These are phyloP conservation scores for Eufriesea mexicana DNA, from an alignment of 1,140 invertebrate genomes.

Conservation along the genomic window DNA sequence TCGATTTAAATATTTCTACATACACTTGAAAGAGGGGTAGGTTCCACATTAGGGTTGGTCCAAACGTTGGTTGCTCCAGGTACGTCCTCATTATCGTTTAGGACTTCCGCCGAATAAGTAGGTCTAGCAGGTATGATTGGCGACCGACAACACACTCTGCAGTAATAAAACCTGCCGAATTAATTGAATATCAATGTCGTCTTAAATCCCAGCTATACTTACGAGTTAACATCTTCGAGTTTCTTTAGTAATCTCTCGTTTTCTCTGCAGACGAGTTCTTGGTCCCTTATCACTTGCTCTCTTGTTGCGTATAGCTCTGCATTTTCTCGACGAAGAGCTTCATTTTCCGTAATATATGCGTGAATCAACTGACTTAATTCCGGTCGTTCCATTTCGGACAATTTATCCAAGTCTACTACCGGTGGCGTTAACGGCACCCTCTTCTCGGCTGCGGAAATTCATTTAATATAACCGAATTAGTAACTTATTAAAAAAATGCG, in stretches of 20 bases:
- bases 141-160: conserved; percentile 88
- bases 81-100: conserved; percentile 79
- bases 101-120: conserved; percentile 86
- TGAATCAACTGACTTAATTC: conserved; percentile 89
- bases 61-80: conserved; percentile 85
- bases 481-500: too few species aligned
- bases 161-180: conserved; percentile 37
- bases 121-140: conserved; percentile 89
- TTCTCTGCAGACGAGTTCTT: conserved; percentile 94
- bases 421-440: conserved; percentile 79
- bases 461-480: background rate
- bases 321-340: conserved; percentile 92
- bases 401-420: conserved; percentile 87
- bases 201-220: conserved; percentile 77
- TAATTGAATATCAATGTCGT: conserved; percentile 20
- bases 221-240: conserved; percentile 93
- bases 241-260: conserved; percentile 94
- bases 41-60: conserved; percentile 85
- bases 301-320: conserved; percentile 90
- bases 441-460: conserved; percentile 64
- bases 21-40: conserved; percentile 70
- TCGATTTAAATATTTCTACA: conserved; percentile 68
- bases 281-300: conserved; percentile 92
- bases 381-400: conserved; percentile 87
- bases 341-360: conserved; percentile 93